Base-by-base conservation (phyloP, 2,113 vertebrate species). In the Nothobranchius kuhntae region DNA sequence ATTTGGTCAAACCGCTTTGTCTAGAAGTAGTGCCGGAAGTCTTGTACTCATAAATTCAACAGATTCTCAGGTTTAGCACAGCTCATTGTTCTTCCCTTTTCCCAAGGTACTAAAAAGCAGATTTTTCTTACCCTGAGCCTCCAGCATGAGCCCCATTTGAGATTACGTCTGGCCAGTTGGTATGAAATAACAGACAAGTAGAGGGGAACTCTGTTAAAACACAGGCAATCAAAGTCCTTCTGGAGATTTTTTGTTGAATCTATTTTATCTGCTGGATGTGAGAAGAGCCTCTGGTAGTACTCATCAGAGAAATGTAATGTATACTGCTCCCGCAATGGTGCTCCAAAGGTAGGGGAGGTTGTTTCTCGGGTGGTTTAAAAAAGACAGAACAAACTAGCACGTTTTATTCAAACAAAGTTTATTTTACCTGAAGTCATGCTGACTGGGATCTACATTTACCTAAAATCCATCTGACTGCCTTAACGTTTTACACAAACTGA, bases 141-240 rank as follows among this genome's bases (percentile, higher is more conserved):
- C 53, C n/a, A 52, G 73, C 46, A 36, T 13, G 11, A 17, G 13
- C 8, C 7, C 2, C 35, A 70, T 64, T 44, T 67, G 64, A 67
- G 54, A 77, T 64, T 46, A n/a, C 36, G 53, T 57, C 56, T 36
- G 45, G 42, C 70, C 47, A 63, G 50, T 64, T 77, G 73, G 65
- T 63, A 46, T 65, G 68, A 74, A 45, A 60, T 15, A 51, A 69
- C 38, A 14, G 65, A 60, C 45, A 53, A 55, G 44, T 64, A 67
- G 59, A 48, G 55, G 3, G n/a, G 26, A 11, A 51, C 15, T 73
- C 67, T 60, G 17, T 59, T 54, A 68, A 73, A 71, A 71, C 56
- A 38, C 38, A 38, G 54, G 12, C 21, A 71, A 64, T 82, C 62
- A 53, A 79, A 68, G 66, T 56, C 54, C 12, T 57, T 72, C 42